Evolutionary conservation across 2,888 invertebrate species (phyloP), one percentile per base, ranked within the genome.

Genomic region (Parnassius apollo): DNA sequence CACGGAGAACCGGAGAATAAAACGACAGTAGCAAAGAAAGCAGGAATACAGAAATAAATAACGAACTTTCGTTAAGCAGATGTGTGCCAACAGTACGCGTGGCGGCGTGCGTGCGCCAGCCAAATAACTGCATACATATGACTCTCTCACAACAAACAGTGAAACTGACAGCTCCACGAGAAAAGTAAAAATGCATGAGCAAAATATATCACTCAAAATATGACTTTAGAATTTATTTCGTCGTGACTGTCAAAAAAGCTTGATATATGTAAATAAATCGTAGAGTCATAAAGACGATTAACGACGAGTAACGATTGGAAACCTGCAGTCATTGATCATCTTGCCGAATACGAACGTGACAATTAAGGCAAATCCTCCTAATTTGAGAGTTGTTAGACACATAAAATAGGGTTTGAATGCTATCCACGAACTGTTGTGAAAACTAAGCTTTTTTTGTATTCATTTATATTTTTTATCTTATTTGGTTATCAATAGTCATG

Each of bases 31-130:
- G 72, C 71, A 71, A 81, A 76, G 76, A 82, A 82, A 82, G 79
- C 76, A 78, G 80, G 86, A 86, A 84, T 83, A 83, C 75, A 80
- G 75, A 82, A 85, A 87, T 85, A 81, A 77, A 74, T 80, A 83
- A 74, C 79, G 83, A 86, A 87, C 88, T 88, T 88, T 88, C 88
- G 83, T 82, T 88, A 69, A 65, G 75, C 77, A 82, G 78, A 86
- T 86, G 78, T 86, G 82, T 86, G 88, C 82, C 81, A 87, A 81
- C 80, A 80, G 82, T 80, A 83, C 83, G 80, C 80, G 56, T 46
- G 59, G 42, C 55, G 75, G 70, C 71, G 72, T 66, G 72, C 69
- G 80, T 85, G 82, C 79, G 79, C 80, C 81, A 83, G 68, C 70
- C 68, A 74, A 82, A 82, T 86, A 85, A 79, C 75, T 83, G 82